Evolutionary conservation across 2,888 invertebrate genomes (phyloP), one percentile per base, ranked within the genome.

Genomic region (Folsomia manolachei): DNA sequence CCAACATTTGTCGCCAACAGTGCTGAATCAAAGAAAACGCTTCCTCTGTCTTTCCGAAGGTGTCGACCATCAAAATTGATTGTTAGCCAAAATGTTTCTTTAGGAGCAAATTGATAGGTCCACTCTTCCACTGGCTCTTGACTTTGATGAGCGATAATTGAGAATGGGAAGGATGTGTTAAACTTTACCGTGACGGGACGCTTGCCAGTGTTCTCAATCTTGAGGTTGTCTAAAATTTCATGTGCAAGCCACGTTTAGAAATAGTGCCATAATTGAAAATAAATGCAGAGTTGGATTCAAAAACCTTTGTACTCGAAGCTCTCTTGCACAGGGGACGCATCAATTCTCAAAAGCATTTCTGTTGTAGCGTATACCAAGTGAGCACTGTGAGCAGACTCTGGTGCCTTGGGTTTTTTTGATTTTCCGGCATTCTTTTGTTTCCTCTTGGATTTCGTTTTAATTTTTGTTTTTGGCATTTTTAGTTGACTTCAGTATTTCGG

Each of bases 31-130:
- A 77, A 77, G 14, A 11, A 24, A 39, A 71, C 71, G 21, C 27
- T 68, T 23, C 71, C 77, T 23, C 68, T 23, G 18, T 77, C 77
- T 68, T 75, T 77, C 19, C 75, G 64, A 11, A 75, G 63, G 60
- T 77, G 75, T 2, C 71, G 70, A 1, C 73, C 77, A 69, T 77
- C 77, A 60, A 77, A 75, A 56, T 69, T 63, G 1, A 77, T 27
- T 27, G 69, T 72, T 18, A 77, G 61, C 4, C 26, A 11, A 9
- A 77, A 18, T 1, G 51, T 39, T 19, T 69, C 70, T 1, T 71
- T 61, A 18, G 69, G 27, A 11, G 61, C 67, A 53, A 77, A 74
- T 9, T 53, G 11, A 66, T 74, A 65, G 1, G 61, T 64, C 14
- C 24, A 70, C 39, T 71, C 72, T 19, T 73, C 75, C 14, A 27